A percentile compares a stretch with the other conserved stretches of the same genome.
These are phyloP conservation scores for Athetis lepigone DNA, from an alignment of 2,888 invertebrate genomes.

Conservation along the genomic window DNA sequence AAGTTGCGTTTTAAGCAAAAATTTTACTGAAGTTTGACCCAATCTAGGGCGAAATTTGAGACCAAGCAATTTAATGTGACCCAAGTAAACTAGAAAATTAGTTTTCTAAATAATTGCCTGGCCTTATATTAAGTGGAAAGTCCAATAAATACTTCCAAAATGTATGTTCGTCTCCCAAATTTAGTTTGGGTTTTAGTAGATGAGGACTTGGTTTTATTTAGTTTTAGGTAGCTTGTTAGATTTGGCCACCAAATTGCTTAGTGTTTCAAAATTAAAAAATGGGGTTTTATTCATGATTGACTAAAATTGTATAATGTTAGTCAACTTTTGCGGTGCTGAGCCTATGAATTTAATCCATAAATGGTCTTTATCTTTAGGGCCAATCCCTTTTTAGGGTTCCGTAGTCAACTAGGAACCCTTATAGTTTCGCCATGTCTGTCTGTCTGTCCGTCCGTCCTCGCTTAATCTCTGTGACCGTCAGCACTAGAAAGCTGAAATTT, in stretches of 20 bases:
- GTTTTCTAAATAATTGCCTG: constrained; percentile 47
- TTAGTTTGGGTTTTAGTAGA: constrained; percentile 7
- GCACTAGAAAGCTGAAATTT: too few species aligned
- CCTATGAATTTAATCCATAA: background rate
- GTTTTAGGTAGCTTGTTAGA: too few species aligned
- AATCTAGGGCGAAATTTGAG: constrained; percentile 39
- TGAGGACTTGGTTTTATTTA: background rate
- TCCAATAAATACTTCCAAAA: constrained; percentile 20
- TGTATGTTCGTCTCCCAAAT: constrained; percentile 14
- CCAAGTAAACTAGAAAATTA: constrained; percentile 55
- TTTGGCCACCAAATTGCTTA: background rate
- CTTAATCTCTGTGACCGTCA: too few species aligned
- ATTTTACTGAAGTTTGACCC: constrained; percentile 17
- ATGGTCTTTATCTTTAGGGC: background rate
- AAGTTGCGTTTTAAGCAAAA: constrained; percentile 37
- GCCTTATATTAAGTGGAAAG: constrained; percentile 27
- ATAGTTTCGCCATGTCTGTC: too few species aligned
- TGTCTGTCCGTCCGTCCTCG: too few species aligned
- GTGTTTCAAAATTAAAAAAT: background rate
- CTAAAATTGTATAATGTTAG: background rate
- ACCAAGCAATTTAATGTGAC: constrained; percentile 36
- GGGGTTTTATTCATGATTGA: background rate
- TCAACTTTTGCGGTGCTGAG: background rate
- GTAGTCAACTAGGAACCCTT: too few species aligned
- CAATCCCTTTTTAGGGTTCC: too few species aligned